Conservation (phyloP, 2,113 vertebrate genomes). For the Gnathonemus echidnorhynchus region DNA sequence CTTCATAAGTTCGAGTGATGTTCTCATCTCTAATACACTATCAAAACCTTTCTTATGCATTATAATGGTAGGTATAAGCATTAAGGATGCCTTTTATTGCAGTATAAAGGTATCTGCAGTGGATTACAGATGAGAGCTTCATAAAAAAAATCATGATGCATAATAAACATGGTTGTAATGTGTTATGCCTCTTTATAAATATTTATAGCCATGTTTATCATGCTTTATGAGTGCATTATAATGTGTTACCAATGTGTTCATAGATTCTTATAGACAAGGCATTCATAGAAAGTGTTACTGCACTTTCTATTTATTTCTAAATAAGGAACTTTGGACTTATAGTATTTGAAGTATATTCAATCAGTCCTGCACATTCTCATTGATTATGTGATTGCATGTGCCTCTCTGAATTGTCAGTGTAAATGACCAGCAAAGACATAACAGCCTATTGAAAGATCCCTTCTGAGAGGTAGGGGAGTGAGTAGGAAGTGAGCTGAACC, state of each 20-base stretch:
- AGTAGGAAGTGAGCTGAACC: background rate
- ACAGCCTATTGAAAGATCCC: background rate
- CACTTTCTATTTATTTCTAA: background rate
- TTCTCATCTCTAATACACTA: background rate
- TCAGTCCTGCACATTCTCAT: background rate
- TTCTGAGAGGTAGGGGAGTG: background rate
- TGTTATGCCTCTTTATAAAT: background rate
- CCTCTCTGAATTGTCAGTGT: background rate
- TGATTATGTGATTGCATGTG: background rate
- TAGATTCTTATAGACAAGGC: background rate
- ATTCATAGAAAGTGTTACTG: background rate
- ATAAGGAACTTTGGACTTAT: background rate
- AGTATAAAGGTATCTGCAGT: background rate
- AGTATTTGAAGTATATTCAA: background rate
- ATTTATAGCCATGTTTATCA: background rate
- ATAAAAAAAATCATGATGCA: background rate
- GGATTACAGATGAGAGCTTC: background rate
- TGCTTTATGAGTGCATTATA: background rate
- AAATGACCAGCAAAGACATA: background rate
- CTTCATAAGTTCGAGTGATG: background rate
- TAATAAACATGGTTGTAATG: background rate
- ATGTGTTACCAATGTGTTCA: background rate
- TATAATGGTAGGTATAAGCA: background rate
- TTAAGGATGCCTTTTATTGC: background rate
- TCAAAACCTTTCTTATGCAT: background rate